Evolutionary conservation across 2,888 invertebrate species (phyloP), one percentile per base, ranked within the genome.

Genomic region (Ecdyonurus torrentis): DNA sequence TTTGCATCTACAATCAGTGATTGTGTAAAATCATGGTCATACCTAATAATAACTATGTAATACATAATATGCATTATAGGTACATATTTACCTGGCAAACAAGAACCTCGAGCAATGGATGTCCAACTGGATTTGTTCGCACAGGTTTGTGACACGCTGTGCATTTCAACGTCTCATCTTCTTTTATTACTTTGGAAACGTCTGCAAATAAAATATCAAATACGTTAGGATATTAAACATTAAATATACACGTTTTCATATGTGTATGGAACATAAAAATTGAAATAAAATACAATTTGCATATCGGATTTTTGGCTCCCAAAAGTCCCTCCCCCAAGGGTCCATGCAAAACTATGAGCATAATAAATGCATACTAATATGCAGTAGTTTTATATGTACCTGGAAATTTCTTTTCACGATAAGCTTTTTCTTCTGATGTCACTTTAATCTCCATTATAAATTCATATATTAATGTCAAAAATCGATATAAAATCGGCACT

Each of bases 81-180:
- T 37, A 37, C 37, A 37, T 37, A 37, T 19, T 62, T 62, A 63
- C 64, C 63, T 62, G 53, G 59, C 66, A 66, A 50, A 66, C 25
- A 2, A 66, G 59, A 10, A 66, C 66, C n/a, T 65, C 59, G 2
- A 66, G 61, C 1, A 66, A 19, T 1, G 64, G 61, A 59, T 66
- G 66, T 67, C 69, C 37, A 15, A 37, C 37, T 37, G 5, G 5
- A 37, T 37, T 15, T 37, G 15, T 15, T 10, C 7, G 37, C 5
- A 37, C 15, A 37, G 37, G 15, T 37, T 37, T 37, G 15, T 37
- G 37, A 15, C 37, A 37, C 5, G 37, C 37, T 37, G 37, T 37
- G 37, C 37, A 37, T 37, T 37, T 37, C 15, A 15, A 15, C 5
- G 15, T 37, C 37, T 37, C 37, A 10, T 15, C 37, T 37, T 37